These are phyloP conservation scores for Clamator glandarius DNA, from an alignment of 2,797 vertebrate genomes.

Conservation along the genomic window DNA sequence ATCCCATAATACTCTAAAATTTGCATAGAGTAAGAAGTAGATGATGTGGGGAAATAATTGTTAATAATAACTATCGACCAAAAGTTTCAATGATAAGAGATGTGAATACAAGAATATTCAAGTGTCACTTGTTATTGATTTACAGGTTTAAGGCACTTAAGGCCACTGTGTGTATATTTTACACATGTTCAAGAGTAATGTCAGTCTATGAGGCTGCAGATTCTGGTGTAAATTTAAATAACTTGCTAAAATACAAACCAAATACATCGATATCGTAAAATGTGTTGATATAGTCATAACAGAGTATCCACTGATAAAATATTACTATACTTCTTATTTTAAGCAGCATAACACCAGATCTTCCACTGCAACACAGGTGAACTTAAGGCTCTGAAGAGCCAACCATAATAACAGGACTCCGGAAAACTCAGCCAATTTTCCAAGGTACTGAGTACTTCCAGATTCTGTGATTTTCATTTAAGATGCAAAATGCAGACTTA, in stretches of 20 bases:
- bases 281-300: background rate
- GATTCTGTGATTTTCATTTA: background rate
- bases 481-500: background rate
- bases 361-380: background rate
- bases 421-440: background rate
- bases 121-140: background rate
- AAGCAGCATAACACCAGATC: background rate
- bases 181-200: background rate
- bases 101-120: background rate
- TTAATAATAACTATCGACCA: background rate
- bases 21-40: background rate
- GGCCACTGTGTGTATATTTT: background rate
- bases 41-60: background rate
- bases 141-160: background rate
- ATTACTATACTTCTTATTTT: background rate
- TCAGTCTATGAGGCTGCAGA: background rate
- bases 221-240: background rate
- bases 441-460: background rate
- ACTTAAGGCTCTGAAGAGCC: background rate
- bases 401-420: background rate
- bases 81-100: background rate
- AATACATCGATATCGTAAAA: background rate
- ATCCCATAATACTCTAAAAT: background rate
- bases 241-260: background rate
- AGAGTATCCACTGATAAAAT: fast-evolving